phyloP scores from a whole-genome alignment of 2,888 invertebrate species.

The Steinernema carpocapsae region DNA sequence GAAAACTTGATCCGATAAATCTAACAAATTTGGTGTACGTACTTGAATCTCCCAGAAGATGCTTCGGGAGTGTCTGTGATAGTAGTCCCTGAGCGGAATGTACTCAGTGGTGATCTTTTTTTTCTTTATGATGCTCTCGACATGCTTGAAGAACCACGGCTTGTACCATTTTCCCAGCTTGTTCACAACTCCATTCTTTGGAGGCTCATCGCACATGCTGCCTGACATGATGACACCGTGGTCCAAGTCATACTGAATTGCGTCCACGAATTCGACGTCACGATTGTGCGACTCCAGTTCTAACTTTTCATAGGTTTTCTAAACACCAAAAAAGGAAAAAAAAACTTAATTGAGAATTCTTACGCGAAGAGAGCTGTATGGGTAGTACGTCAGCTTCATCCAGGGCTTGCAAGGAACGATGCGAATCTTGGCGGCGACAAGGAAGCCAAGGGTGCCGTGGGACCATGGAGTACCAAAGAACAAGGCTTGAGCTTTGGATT shows the following conservation, averaged over 20 bases:
- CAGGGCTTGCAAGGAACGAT: slow-evolving; percentile 78
- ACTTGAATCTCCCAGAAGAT: slow-evolving; percentile 85
- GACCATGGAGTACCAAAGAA: slow-evolving; percentile 84
- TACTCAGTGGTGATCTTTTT: slow-evolving; percentile 70
- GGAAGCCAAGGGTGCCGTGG: slow-evolving; percentile 82
- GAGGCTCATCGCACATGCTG: slow-evolving; percentile 73
- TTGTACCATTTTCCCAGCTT: slow-evolving; percentile 80
- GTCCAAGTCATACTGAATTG: slow-evolving; percentile 76
- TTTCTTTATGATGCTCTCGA: slow-evolving; percentile 71
- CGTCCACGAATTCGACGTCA: slow-evolving; percentile 80
- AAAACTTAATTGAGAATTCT: neutral
- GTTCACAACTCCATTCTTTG: slow-evolving; percentile 72
- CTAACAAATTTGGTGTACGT: too few relatives aligned
- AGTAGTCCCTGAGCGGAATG: slow-evolving; percentile 82
- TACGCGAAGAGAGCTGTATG: slow-evolving; percentile 71
- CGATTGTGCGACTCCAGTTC: slow-evolving; percentile 72
- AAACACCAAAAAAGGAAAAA: slow-evolving; percentile 42
- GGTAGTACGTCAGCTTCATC: slow-evolving; percentile 76
- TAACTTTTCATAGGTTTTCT: slow-evolving; percentile 74
- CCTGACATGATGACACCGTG: slow-evolving; percentile 81
- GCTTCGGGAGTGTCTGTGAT: slow-evolving; percentile 81
- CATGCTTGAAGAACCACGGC: slow-evolving; percentile 85
- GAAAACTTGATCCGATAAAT: too few relatives aligned
- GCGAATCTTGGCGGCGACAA: slow-evolving; percentile 78
- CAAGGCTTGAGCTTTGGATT: slow-evolving; percentile 78